phyloP scores from a whole-genome alignment of 2,888 invertebrate species.

The Hemaris fuciformis region DNA sequence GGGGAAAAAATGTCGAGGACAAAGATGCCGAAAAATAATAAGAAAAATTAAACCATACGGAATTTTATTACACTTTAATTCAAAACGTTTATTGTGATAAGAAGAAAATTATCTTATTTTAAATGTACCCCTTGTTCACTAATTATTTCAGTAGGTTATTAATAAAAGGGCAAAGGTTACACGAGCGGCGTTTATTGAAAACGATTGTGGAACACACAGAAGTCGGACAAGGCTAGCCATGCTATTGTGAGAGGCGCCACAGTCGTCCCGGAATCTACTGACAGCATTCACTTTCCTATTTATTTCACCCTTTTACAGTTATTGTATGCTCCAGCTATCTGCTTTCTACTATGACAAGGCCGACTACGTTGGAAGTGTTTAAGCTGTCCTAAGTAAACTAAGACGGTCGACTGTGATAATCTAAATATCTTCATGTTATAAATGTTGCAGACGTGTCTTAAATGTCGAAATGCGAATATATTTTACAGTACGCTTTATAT shows the following conservation, averaged over 20 bases:
- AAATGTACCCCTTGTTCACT: background rate
- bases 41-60: background rate
- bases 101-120: background rate
- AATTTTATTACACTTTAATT: background rate
- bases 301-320: conserved; percentile 18
- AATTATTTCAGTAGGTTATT: background rate
- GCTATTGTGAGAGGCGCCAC: conserved; percentile 33
- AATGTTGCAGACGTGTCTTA: background rate
- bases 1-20: background rate
- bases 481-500: background rate
- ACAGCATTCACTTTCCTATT: conserved; percentile 36
- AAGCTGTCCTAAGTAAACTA: background rate
- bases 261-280: conserved; percentile 54
- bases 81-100: too few species aligned
- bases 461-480: background rate
- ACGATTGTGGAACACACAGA: conserved; percentile 35
- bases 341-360: background rate
- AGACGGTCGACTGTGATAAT: background rate
- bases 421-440: background rate
- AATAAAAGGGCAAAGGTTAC: conserved; percentile 55
- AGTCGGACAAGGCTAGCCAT: conserved; percentile 61
- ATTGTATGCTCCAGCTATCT: conserved; percentile 11
- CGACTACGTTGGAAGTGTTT: background rate
- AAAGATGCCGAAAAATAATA: background rate
- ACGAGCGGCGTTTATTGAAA: conserved; percentile 33